Base-by-base conservation (phyloP, 2,113 vertebrate genomes). In the Stigmatopora nigra region DNA sequence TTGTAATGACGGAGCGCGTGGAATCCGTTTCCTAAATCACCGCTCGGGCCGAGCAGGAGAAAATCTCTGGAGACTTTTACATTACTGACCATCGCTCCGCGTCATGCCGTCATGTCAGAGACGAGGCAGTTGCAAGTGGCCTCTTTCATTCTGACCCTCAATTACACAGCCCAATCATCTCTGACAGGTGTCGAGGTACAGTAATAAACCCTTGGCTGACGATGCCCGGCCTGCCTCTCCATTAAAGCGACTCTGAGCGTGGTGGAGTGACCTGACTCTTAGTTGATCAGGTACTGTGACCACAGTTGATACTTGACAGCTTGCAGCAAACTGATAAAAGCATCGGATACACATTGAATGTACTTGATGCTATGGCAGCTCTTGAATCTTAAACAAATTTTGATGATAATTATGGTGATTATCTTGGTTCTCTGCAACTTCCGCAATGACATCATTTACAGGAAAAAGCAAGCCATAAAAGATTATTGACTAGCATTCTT, bases 151-250 rank as follows among this genome's bases (percentile, higher is more conserved):
- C 74, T 87, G 87, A 84, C 82, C 88, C 77, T 77, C 82, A 87
- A 86, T 88, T 85, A 87, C 82, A 71, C 67, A 25, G 73, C 63
- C 78, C 80, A 84, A 85, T 89, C 85, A 76, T 86, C 64, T 82
- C 70, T 78, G 81, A 86, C 82, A 87, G 82, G 77, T 87, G 81
- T 81, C 76, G 73, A 78, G 77, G 75, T 81, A 79, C 82, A 83
- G 81, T 83, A 83, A 86, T 83, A 85, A 82, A 83, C 80, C 73
- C 70, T 70, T 2, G 64, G 64, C 77, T 69, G 75, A 78, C 68
- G 64, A n/a, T 69, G 61, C 69, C 19, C 38, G 70, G 71, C 65
- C 74, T 41, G 68, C 65, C 73, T 75, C 75, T 77, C 78, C 75
- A 72, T 82, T 72, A 78, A 81, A 79, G 79, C 63, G 77, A 73